Evolutionary conservation across 2,888 invertebrate species (phyloP).

Genomic region (Graphium colonna): DNA sequence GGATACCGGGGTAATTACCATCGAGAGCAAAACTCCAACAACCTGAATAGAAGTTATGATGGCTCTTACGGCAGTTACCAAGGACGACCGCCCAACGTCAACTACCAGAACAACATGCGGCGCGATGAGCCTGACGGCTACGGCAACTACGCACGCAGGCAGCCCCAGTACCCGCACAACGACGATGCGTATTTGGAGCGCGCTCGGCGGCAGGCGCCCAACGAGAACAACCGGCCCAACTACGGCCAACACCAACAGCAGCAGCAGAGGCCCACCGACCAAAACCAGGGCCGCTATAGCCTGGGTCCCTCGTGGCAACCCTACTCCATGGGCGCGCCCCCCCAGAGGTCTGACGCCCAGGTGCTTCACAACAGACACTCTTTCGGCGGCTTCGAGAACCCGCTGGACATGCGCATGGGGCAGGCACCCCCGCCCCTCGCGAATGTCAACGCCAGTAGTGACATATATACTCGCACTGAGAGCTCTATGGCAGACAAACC

Average conservation of each 20-base stretch:
- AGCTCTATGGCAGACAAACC: conserved; percentile 37
- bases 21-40: conserved; percentile 39
- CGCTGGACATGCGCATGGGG: conserved; percentile 60
- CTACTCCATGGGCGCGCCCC: conserved; percentile 27
- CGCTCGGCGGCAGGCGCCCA: conserved; percentile 18
- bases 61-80: conserved; percentile 38
- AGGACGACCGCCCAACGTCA: conserved; percentile 30
- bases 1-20: conserved; percentile 61
- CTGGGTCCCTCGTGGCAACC: conserved; percentile 42
- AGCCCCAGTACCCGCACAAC: conserved; percentile 41
- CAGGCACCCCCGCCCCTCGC: conserved; percentile 28
- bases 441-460: conserved; percentile 65
- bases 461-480: conserved; percentile 83
- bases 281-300: conserved; percentile 30
- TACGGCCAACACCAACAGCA: conserved; percentile 22
- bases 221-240: conserved; percentile 29
- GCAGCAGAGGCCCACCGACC: conserved; percentile 27
- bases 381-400: conserved; percentile 56
- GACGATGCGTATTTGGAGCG: conserved; percentile 42
- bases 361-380: conserved; percentile 45
- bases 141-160: conserved; percentile 46
- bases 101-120: conserved; percentile 35
- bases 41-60: conserved; percentile 36
- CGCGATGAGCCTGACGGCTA: conserved; percentile 42
- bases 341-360: conserved; percentile 31